Evolutionary conservation across 2,888 invertebrate genomes (phyloP), one percentile per base, ranked within the genome.

Genomic region (Leptopilina myrica): DNA sequence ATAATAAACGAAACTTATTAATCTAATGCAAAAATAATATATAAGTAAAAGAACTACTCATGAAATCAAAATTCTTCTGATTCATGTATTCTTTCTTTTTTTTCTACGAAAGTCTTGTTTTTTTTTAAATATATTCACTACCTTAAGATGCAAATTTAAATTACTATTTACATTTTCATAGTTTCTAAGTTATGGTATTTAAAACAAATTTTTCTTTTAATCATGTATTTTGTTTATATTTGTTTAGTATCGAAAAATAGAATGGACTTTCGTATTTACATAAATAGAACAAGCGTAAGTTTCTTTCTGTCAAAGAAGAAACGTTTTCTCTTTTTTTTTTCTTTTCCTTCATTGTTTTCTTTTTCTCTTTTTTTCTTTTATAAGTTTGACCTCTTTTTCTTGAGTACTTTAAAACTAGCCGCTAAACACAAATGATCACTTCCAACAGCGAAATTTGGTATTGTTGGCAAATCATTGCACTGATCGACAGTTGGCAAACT

Each of bases 401-500:
- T 92, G 82, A 91, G 89, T 64, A 96, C 90, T 82, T 94, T 93
- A 92, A 97, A 97, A 80, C 93, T 93, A 0, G 96, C 96, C 1
- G 95, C 94, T n/a, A 97, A 92, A 20, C 95, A 94, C n/a, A 97
- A 93, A 90, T 98, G 98, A 92, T 98, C 98, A 0, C 97, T 98
- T 0, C 96, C 96, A 77, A 94, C 93, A 2, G 92, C 92, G 65
- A 92, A 91, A 90, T 97, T 98, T 26, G 98, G 98, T 86, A 98
- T 94, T 9, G 89, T 89, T 1, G 92, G 95, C 46, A 94, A 89
- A 78, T 83, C 85, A 83, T 85, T 88, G 81, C 96, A 95, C 84
- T 97, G 94, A 0, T 89, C 84, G 0, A 92, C 90, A 0, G 94
- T 94, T 4, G 97, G 96, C 80, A 98, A 91, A 12, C 93, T 93